Conservation (phyloP, 2,888 invertebrate genomes). For the Baccha elongata region DNA sequence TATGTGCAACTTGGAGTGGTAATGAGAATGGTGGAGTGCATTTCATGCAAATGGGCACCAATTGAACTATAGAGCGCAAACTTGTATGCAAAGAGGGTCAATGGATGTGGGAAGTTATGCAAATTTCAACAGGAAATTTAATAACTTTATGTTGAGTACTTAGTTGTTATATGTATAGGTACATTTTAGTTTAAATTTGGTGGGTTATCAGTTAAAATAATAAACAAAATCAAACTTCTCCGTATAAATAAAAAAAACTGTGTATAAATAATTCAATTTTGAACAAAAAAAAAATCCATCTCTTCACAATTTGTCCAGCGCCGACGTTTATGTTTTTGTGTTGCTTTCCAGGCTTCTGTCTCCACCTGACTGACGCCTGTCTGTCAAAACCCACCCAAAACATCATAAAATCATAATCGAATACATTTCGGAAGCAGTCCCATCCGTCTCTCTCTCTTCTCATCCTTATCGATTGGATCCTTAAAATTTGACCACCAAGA, state of each 20-base stretch:
- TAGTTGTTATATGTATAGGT: too few species aligned
- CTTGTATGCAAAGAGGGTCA: background rate
- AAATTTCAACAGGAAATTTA: background rate
- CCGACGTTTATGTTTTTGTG: background rate
- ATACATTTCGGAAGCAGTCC: constrained; percentile 16
- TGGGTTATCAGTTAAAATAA: too few species aligned
- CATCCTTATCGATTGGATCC: background rate
- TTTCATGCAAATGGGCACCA: constrained; percentile 14
- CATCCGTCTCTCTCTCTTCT: background rate
- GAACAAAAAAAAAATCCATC: constrained; percentile 25
- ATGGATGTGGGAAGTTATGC: constrained; percentile 36
- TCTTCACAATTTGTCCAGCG: constrained; percentile 60
- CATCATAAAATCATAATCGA: constrained; percentile 71
- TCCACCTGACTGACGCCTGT: constrained; percentile 63
- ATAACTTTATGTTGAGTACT: too few species aligned
- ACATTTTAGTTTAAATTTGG: too few species aligned
- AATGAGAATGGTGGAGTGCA: constrained; percentile 20
- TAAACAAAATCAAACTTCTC: too few species aligned
- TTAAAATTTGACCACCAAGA: constrained; percentile 64
- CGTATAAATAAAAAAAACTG: too few species aligned
- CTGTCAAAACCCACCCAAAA: constrained; percentile 71
- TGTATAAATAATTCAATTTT: constrained; percentile 39
- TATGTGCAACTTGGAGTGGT: constrained; percentile 35
- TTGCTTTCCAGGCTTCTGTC: constrained; percentile 7
- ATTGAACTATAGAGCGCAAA: constrained; percentile 13